Evolutionary conservation across 2,113 vertebrate genomes (phyloP).

Genomic region (rabbit (Oryctolagus cuniculus)): mOryCun1.1 NC_091438.1:59133501-59134000

Average conservation of each 20-base stretch:
- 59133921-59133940: constrained; percentile 52
- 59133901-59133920: neutral
- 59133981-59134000: constrained; percentile 64
- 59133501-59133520: constrained; percentile 42
- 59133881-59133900: neutral
- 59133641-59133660: constrained; percentile 61
- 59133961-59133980: constrained; percentile 33
- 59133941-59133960: constrained; percentile 54
- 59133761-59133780: neutral
- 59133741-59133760: constrained; percentile 11
- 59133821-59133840: constrained; percentile 7
- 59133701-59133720: constrained; percentile 50
- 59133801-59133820: constrained; percentile 48
- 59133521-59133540: constrained; percentile 64
- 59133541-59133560: constrained; percentile 52
- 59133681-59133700: constrained; percentile 57
- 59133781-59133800: neutral
- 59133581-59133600: constrained; percentile 24
- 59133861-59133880: neutral
- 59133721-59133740: constrained; percentile 50
- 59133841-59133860: neutral
- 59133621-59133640: neutral
- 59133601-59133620: neutral
- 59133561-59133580: neutral
- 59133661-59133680: neutral